Conservation (phyloP, 2,888 invertebrate genomes). For the Drosophila tanythrix region DNA sequence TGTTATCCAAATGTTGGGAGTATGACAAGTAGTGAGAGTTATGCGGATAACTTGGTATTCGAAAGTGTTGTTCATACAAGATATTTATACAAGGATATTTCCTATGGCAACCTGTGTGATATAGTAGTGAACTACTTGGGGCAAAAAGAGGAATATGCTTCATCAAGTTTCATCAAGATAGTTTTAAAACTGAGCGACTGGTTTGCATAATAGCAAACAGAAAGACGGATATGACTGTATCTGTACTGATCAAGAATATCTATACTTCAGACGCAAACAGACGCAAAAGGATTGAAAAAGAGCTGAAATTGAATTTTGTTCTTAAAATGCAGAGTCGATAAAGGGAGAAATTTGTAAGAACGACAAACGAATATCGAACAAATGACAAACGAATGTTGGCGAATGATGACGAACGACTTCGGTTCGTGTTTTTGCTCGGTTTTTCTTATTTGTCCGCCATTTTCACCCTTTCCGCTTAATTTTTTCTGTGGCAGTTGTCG, state of each 20-base stretch:
- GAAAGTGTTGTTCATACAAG: background rate
- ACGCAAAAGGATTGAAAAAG: background rate
- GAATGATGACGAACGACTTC: slow-evolving; percentile 27
- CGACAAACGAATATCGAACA: background rate
- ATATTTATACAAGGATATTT: background rate
- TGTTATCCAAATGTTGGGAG: background rate
- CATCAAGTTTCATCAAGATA: background rate
- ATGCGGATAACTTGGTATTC: background rate
- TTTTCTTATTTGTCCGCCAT: slow-evolving; percentile 41
- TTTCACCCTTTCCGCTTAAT: slow-evolving; percentile 36
- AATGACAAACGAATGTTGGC: slow-evolving; percentile 8
- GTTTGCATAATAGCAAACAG: background rate
- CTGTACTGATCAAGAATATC: background rate
- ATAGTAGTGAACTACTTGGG: background rate
- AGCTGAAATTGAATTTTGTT: background rate
- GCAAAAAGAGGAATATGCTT: background rate
- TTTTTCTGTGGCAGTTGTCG: slow-evolving; percentile 3
- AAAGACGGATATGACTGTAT: background rate
- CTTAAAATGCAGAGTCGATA: background rate
- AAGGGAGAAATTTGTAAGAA: background rate
- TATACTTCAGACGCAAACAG: background rate
- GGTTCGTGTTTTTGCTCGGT: slow-evolving; percentile 56
- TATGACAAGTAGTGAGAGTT: background rate
- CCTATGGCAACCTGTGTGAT: no score
- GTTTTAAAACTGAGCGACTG: background rate